Conservation (phyloP, 2,888 invertebrate species). For the Brassicogethes aeneus region DNA sequence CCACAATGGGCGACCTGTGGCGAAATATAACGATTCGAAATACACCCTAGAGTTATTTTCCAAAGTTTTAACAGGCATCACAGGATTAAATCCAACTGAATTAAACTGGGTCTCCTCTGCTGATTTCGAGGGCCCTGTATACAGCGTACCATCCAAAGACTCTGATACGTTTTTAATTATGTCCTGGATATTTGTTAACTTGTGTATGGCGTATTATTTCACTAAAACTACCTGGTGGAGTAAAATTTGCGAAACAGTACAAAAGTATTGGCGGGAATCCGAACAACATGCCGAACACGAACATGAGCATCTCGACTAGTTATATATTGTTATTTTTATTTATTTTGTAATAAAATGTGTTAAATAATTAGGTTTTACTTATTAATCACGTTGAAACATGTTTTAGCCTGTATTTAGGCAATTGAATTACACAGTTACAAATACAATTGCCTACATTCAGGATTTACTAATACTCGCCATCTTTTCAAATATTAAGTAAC, state of each 20-base stretch:
- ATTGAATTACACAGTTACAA: background rate
- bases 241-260: slow-evolving; percentile 72
- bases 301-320: slow-evolving; percentile 13
- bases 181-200: slow-evolving; percentile 77
- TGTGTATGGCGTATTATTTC: slow-evolving; percentile 66
- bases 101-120: slow-evolving; percentile 61
- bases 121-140: slow-evolving; percentile 74
- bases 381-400: background rate
- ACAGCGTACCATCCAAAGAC: slow-evolving; percentile 64
- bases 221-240: slow-evolving; percentile 69
- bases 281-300: slow-evolving; percentile 74
- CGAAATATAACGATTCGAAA: slow-evolving; percentile 75
- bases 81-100: slow-evolving; percentile 56
- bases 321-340: background rate
- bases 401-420: background rate
- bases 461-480: too few relatives aligned
- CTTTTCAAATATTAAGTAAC: background rate
- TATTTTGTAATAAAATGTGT: background rate
- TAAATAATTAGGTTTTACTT: background rate
- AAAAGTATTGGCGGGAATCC: slow-evolving; percentile 81
- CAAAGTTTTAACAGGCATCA: slow-evolving; percentile 67
- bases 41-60: slow-evolving; percentile 72
- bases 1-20: slow-evolving; percentile 78
- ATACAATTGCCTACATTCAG: background rate
- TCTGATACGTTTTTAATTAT: slow-evolving; percentile 74